Evolutionary conservation across 2,888 invertebrate genomes (phyloP), one percentile per base, ranked within the genome.

Genomic region (Callosobruchus maculatus): DNA sequence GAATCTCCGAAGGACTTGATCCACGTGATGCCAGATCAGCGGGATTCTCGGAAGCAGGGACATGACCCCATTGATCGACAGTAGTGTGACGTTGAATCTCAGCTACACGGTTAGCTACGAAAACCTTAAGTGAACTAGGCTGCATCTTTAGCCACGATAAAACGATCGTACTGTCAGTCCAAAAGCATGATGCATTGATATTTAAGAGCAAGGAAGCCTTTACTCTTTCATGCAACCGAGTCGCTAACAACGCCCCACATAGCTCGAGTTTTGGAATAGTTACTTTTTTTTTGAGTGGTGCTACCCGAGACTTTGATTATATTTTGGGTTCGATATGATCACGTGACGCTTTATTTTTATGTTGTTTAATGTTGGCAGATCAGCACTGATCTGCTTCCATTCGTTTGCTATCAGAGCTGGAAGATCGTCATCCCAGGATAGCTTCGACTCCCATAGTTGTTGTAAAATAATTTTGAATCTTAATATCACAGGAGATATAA

Each of bases 391-490:
- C 0, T 21, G 2, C 5, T 20, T 72, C 75, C 75, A 77, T n/a
- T 70, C 68, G 20, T 26, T n/a, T 2, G 21, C 20, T 4, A 76
- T 67, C 0, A 73, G 68, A 13, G 2, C n/a, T 13, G 77, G 77
- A 13, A 78, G 30, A 2, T 70, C 21, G 49, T 79, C 77, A 70
- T 79, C 78, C 78, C 78, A 78, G 5, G 30, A 70, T 21, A 77
- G 5, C 21, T 78, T 76, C 13, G 9, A 18, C 66, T 67, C 9
- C 78, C 77, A 79, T 20, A 79, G 68, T 22, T 49, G 13, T 76
- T 78, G 78, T 49, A 78, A 22, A 26, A 77, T 67, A n/a, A 77
- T 31, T 75, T 79, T 78, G 13, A 75, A 74, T 9, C 26, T 73
- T 2, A 78, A 69, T 1, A 70, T 74, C 49, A 74, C 70, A 20